Base-by-base conservation (phyloP, 2,113 vertebrate genomes). In the Heptranchias perlo region DNA sequence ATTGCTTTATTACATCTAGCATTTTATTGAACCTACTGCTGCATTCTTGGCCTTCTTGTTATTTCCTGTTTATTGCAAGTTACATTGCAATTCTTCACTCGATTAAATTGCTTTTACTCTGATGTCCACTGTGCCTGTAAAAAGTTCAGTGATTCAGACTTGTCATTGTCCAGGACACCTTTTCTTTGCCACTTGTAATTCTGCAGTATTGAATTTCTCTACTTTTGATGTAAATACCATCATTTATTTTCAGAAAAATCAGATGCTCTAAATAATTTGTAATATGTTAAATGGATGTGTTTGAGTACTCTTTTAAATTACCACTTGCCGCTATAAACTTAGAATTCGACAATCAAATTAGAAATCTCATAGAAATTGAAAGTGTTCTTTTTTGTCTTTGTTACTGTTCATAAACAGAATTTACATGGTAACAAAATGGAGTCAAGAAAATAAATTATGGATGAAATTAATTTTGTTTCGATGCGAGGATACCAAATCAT, bases 291-390 rank as follows among this genome's bases (percentile, higher is more conserved):
- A 28, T 87, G 44, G 16, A 54, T 54, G 52, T 54, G 52, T 54
- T 31, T 73, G 69, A 76, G 31, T 76, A 31, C 16, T 3, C 69
- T 76, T 76, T 76, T 25, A 89, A 52, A 23, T 25, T 49, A 87
- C 78, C 14, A 47, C 25, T 21, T 52, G 3, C 35, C 18, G 25
- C 47, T 13, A 62, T 6, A 58, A 28, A 93, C 23, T 25, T 89
- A 6, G 5, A 16, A 62, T 16, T n/a, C 11, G 61, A 28, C 11
- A 93, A 14, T 35, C 52, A 61, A 11, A 62, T n/a, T 21, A 62
- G 54, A 93, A n/a, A 93, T 93, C 1, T 62, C 89, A 93, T 39
- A 93, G 31, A 93, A 93, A 10, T 58, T 62, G 82, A 93, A 93
- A 93, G 21, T 28, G 23, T 62, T 35, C 64, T 23, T 64, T 62